Base-by-base conservation (phyloP, 1,140 invertebrate genomes). In the Zaprionus nigranus region DNA sequence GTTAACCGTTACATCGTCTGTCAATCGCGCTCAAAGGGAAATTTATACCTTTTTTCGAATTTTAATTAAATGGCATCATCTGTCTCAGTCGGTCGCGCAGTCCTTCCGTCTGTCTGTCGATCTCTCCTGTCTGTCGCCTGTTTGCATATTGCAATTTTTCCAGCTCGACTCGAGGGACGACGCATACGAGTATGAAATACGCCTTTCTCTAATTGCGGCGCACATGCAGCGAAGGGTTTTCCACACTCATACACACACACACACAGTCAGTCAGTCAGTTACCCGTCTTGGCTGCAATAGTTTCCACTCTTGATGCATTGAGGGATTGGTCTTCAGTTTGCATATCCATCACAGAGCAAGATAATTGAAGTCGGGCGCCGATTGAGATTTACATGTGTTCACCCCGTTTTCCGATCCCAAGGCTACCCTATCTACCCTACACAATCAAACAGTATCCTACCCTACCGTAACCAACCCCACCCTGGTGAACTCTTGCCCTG, bases 141-240 rank as follows among this genome's bases (percentile, higher is more conserved):
- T 87, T 88, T 87, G 84, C 84, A 88, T 87, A 88, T 88, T 81
- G 80, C 85, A 73, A 82, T 70, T 79, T 85, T 76, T 79, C 46
- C 46, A 38, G 57, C 36, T 11, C 51, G 24, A 51, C 36, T 65
- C 59, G 49, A 34, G 51, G 46, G 43, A 71, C 36, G 66, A 76
- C 46, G 46, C 46, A 82, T 85, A n/a, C n/a, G n/a, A n/a, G n/a
- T n/a, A 79, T 75, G 72, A 87, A 87, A 79, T 83, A 75, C 51
- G 38, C 70, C 72, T 82, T 87, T 69, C 76, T 86, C 83, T 86
- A 86, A 86, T 86, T 86, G 83, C 80, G 73, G 76, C 76, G 46
- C 76, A 79, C 62, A 71, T 59, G 65, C 28, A 75, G 43, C 60
- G 43, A 70, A 70, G 73, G 67, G 73, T 70, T 74, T 74, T 69